Base-by-base conservation (phyloP, 1,140 invertebrate species). In the Drosophila littoralis region DNA sequence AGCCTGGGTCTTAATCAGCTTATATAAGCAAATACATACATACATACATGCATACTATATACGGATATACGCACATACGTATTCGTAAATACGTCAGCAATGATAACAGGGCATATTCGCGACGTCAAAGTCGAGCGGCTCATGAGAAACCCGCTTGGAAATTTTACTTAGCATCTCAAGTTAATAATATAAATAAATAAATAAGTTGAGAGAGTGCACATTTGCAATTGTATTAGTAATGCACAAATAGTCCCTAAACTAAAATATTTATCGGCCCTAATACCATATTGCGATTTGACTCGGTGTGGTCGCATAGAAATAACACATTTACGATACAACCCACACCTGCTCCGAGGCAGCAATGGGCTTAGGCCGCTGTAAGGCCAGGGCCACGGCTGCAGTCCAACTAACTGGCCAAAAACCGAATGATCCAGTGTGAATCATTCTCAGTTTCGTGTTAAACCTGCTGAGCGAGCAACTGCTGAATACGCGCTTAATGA, bases 401-500 rank as follows among this genome's bases (percentile, higher is more conserved):
- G 8, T 9, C n/a, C 45, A 51, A 63, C 46, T 51, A 64, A 55
- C 38, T 57, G 63, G 33, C 55, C 55, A 52, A 76, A 66, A 60
- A 66, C 40, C 61, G 63, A 63, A 33, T 42, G 63, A 77, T 61
- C 69, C 55, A 67, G 35, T 12, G 58, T 77, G 63, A 77, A 63
- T 74, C 70, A 73, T 51, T 4, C 46, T n/a, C 15, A 46, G 15
- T 46, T 48, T 61, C 43, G 13, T 38, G 43, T n/a, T 48, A 22
- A 46, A 17, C 17, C 10, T 10, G 46, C 33, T 22, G n/a, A 1
- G 35, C 7, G 46, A 15, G 13, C 17, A n/a, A 10, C 6, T 17
- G 59, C 60, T 63, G 60, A 63, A 63, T 63, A 42, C 12, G 12
- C 42, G 57, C 57, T 59, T 13, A 45, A 36, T 36, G 8, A 35